Base-by-base conservation (phyloP, 1,140 invertebrate genomes). In the Zaprionus inermis region DNA sequence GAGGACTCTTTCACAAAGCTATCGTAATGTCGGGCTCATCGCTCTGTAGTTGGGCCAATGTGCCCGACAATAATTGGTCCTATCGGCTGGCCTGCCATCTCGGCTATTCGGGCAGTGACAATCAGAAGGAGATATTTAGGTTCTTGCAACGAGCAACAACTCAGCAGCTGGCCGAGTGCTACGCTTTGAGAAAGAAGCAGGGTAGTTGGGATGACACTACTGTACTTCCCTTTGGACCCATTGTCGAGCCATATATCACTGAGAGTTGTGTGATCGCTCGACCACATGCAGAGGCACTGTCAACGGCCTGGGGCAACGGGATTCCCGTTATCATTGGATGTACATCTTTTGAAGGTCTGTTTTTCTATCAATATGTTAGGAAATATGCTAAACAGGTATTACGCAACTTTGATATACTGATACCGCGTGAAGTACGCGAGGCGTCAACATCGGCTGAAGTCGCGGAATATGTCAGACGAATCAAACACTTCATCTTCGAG, bases 1-100 rank as follows among this genome's bases (percentile, higher is more conserved):
- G 78, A 92, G 94, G 94, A 16, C 82, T 94, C 28, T 95, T 94
- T 58, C 93, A 94, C 69, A 94, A 93, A 92, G 94, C 93, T n/a
- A 94, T 95, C 41, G 88, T 93, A 22, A 93, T 94, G 78, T 95
- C 94, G 52, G 94, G 94, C 0, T 93, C 93, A 2, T 85, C 93
- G 16, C 73, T 94, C 41, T 85, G 92, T 55, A 90, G 91, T 38
- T 91, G 90, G 86, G 78, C 82, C 22, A 66, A 58, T 16, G 58
- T 59, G 16, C 60, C 69, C 6, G 58, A 76, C 14, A 32, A 52
- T 0, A 52, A 55, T 6, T 79, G 75, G 71, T 58, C 84, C 0
- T 63, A 86, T 57, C 73, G 73, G 0, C 32, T 92, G 20, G 91
- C 91, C 22, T 57, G 54, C 20, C 55, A 64, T 0, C 24, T 91